A percentile compares a stretch with the other conserved stretches of the same genome.
phyloP scores from a whole-genome alignment of 2,113 vertebrate genomes.

The Anarrhichthys ocellatus region DNA sequence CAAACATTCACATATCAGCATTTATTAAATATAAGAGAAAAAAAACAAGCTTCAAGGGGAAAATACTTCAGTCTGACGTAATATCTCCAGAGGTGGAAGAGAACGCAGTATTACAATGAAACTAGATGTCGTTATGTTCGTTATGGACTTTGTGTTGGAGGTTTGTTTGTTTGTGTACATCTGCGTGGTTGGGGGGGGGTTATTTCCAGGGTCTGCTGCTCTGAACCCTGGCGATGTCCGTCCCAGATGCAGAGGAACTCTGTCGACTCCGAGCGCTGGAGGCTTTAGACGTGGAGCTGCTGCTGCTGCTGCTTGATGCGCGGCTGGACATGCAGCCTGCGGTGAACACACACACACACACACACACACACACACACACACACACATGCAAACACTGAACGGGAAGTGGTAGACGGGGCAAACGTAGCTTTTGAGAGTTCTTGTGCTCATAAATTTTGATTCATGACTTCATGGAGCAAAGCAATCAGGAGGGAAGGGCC shows the following conservation, averaged over 20 bases:
- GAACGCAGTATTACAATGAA: background rate
- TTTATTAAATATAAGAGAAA: conserved; percentile 15
- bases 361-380: background rate
- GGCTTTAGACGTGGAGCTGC: conserved; percentile 78
- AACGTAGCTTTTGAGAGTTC: background rate
- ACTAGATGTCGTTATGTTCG: background rate
- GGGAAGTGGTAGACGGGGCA: background rate
- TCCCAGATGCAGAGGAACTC: conserved; percentile 61
- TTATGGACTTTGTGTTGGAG: background rate
- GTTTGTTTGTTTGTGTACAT: too few species aligned
- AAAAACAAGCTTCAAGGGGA: background rate
- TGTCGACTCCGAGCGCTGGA: conserved; percentile 69
- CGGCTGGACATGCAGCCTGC: conserved; percentile 86
- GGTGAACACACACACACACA: background rate
- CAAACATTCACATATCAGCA: conserved; percentile 24
- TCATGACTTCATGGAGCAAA: background rate
- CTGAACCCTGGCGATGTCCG: conserved; percentile 58
- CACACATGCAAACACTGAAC: background rate
- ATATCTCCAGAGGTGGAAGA: background rate
- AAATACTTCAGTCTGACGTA: background rate
- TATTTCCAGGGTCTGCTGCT: conserved; percentile 92
- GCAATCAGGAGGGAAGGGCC: background rate
- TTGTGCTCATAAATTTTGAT: background rate
- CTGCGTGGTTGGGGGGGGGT: background rate
- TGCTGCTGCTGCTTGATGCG: conserved; percentile 76